Evolutionary conservation across 2,113 vertebrate species (phyloP), one percentile per base, ranked within the genome.

Genomic region (Mystacornis crossleyi): DNA sequence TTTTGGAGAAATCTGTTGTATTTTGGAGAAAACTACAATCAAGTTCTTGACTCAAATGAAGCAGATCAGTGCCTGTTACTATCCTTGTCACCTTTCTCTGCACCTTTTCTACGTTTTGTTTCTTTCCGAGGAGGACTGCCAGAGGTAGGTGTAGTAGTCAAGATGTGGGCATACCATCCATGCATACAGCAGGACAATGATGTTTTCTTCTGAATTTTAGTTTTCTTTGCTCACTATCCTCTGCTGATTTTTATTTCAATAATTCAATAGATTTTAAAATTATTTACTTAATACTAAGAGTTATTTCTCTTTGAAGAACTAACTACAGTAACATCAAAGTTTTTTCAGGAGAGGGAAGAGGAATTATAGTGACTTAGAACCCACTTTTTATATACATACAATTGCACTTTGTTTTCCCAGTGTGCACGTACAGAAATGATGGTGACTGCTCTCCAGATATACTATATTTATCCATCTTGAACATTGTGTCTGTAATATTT

Each of bases 311-410:
- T 67, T 36, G 14, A 53, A 89, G 75, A 89, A n/a, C 26, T 48
- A 66, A 38, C 8, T 38, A 28, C 10, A 48, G 17, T 33, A 61
- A 57, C 25, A 12, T 69, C 0, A 2, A 2, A 1, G 5, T 10
- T 57, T 57, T 79, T 62, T 23, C 36, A 33, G 25, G 25, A 79
- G 29, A 78, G 18, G 16, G 13, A 57, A 48, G 25, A 87, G 6
- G 12, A 81, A 50, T 67, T 79, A 54, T 16, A 53, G 12, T n/a
- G 50, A 33, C 10, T 71, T 73, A 21, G 13, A 81, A 66, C n/a
- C 14, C 4, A n/a, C n/a, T 62, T 84, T 82, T 21, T 71, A 18
- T 31, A 18, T 28, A 40, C 20, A 18, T 20, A 12, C 21, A 87
- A 50, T 66, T 75, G n/a, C 23, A 80, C 60, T 91, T 69, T 48